A percentile compares a stretch with the other conserved stretches of the same genome.
These are phyloP conservation scores for Rhynchotus rufescens DNA, from an alignment of 2,797 vertebrate species.

Conservation along the genomic window DNA sequence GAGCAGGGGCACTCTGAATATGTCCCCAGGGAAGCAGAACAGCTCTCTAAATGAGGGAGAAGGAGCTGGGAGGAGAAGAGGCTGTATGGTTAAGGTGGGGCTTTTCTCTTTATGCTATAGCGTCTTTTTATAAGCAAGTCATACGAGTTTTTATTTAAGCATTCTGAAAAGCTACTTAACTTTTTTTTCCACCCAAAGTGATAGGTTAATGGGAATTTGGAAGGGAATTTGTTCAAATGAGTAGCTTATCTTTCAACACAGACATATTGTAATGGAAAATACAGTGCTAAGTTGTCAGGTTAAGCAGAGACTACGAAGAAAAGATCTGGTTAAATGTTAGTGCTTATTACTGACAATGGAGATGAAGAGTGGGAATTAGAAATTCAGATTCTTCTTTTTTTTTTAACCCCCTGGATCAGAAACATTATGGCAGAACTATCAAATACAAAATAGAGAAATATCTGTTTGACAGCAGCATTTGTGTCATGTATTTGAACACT, in stretches of 20 bases:
- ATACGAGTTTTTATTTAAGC: constrained; percentile 4
- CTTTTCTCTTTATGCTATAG: background rate
- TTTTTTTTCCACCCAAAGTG: background rate
- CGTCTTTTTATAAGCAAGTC: background rate
- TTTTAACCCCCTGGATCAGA: background rate
- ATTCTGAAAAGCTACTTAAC: background rate
- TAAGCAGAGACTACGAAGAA: background rate
- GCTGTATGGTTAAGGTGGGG: background rate
- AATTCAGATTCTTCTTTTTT: background rate
- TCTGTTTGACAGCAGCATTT: background rate
- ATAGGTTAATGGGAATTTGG: background rate
- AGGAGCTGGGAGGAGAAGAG: background rate
- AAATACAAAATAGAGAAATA: background rate
- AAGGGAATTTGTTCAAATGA: background rate
- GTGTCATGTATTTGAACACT: background rate
- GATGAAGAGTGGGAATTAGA: background rate
- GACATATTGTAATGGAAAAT: background rate
- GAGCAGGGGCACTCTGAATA: background rate
- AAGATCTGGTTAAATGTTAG: background rate
- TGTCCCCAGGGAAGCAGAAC: background rate
- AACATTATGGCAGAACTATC: background rate
- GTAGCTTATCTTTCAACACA: background rate
- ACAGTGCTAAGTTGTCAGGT: background rate
- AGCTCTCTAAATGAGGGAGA: background rate
- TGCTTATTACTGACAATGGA: background rate